Evolutionary conservation across 2,113 vertebrate species (phyloP), one percentile per base, ranked within the genome.

Genomic region (Poeciliopsis prolifica): DNA sequence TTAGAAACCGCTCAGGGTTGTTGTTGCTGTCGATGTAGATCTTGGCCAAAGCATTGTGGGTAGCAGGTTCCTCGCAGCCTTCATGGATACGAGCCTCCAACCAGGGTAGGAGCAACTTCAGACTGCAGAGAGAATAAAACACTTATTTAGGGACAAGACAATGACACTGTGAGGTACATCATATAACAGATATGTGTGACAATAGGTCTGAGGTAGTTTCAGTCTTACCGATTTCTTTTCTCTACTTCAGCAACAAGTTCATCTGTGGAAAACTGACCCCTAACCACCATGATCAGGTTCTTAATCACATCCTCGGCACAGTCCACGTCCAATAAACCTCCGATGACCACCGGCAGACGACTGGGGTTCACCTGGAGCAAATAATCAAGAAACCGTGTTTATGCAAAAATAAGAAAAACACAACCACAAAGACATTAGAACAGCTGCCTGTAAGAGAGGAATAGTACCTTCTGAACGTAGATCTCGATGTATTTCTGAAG

Each of bases 21-120:
- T 99, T 99, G 94, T 99, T 99, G 91, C 98, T 99, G 89, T 99
- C 98, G 0, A 99, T 99, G 94, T 99, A 99, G 78, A 99, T 99
- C 92, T 99, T 99, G 75, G 98, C 98, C 89, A 99, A 87, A 0
- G 98, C 98, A 66, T 99, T 99, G 86, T 99, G 98, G 70, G 98
- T 99, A 5, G 98, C 98, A 64, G 98, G 98, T 80, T 99, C 98
- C 85, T 99, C 98, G 72, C 97, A 99, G 33, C 98, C 98, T 85
- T 99, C 97, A 0, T 99, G 98, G 88, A 99, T 99, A 88, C 98
- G 96, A 68, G 97, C 96, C 89, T 99, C 98, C 85, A 99, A 91
- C 98, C 98, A 99, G 11, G 98, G 98, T 67, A 99, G 91, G 74
- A 99, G 94, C 73, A 99, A 93, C 91, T 99, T 99, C 87, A 99